Evolutionary conservation across 1,140 invertebrate genomes (phyloP).

Genomic region (Drosophila sechellia): DNA sequence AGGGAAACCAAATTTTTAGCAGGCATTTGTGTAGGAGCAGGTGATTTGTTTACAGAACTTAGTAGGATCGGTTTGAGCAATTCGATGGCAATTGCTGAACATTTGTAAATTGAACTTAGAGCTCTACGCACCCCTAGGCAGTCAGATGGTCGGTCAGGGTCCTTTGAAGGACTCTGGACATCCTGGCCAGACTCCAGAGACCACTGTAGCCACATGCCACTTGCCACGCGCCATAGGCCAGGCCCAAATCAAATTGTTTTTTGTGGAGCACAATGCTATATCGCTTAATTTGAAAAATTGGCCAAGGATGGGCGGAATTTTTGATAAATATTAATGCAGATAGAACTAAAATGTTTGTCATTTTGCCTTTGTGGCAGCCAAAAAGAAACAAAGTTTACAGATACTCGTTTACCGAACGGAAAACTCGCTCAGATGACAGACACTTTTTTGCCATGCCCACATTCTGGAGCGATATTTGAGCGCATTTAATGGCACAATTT

Average conservation of each 20-base stretch:
- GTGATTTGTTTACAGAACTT: constrained; percentile 51
- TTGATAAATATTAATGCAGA: constrained; percentile 35
- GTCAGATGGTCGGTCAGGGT: constrained; percentile 6
- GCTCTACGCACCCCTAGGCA: constrained; percentile 54
- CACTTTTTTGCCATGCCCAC: constrained; percentile 48
- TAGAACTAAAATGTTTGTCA: constrained; percentile 25
- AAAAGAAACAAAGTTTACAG: constrained; percentile 24
- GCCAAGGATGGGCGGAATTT: constrained; percentile 42
- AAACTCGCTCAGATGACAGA: constrained; percentile 28
- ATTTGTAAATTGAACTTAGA: constrained; percentile 76
- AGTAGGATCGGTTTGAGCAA: constrained; percentile 49
- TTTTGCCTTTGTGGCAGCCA: constrained; percentile 21
- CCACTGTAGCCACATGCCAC: constrained; percentile 33
- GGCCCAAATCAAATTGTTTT: constrained; percentile 47
- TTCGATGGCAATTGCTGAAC: constrained; percentile 68
- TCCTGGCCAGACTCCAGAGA: constrained; percentile 21
- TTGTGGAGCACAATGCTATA: constrained; percentile 67
- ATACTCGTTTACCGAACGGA: constrained; percentile 20
- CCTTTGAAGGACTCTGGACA: neutral
- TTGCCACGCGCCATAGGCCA: constrained; percentile 40
- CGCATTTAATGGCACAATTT: constrained; percentile 55
- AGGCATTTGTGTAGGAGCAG: constrained; percentile 28
- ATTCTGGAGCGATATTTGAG: constrained; percentile 42
- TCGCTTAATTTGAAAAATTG: constrained; percentile 68
- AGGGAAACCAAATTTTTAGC: constrained; percentile 28